Conservation (phyloP, 1,140 invertebrate species). For the Agraylea sexmaculata region DNA sequence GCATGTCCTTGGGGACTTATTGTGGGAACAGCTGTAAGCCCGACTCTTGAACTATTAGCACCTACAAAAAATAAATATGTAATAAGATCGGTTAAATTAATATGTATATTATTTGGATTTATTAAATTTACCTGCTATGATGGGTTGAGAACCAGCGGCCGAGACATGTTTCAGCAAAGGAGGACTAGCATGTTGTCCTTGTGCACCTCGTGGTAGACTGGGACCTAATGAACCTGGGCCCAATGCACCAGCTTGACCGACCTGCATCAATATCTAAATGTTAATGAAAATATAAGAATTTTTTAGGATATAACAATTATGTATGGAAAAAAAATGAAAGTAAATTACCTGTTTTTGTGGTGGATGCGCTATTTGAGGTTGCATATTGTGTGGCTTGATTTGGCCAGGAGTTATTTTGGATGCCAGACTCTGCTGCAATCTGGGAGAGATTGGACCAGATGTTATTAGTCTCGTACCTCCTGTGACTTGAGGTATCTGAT, state of each 20-base stretch:
- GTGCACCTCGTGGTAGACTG: constrained; percentile 18
- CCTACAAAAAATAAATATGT: constrained; percentile 18
- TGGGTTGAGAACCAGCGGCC: constrained; percentile 31
- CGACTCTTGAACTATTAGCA: constrained; percentile 43
- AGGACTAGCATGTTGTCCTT: constrained; percentile 35
- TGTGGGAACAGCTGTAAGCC: constrained; percentile 40
- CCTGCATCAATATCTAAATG: constrained; percentile 22
- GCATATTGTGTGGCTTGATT: constrained; percentile 14
- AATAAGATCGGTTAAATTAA: constrained; percentile 1
- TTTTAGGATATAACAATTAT: neutral
- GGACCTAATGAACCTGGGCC: constrained; percentile 20
- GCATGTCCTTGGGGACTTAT: constrained; percentile 49
- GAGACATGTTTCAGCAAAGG: constrained; percentile 41
- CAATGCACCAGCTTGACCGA: constrained; percentile 27
- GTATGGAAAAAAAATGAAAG: neutral
- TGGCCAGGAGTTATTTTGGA: constrained; percentile 13
- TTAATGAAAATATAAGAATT: neutral
- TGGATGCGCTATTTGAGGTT: constrained; percentile 17
- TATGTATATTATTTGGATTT: constrained; percentile 7
- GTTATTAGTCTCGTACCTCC: too few relatives aligned
- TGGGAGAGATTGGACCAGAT: constrained; percentile 9
- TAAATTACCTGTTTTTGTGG: constrained; percentile 17
- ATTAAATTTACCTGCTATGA: constrained; percentile 30
- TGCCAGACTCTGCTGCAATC: constrained; percentile 11
- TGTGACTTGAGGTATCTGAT: too few relatives aligned